Conservation (phyloP, 2,797 vertebrate species). For the Darevskia mixta region DNA sequence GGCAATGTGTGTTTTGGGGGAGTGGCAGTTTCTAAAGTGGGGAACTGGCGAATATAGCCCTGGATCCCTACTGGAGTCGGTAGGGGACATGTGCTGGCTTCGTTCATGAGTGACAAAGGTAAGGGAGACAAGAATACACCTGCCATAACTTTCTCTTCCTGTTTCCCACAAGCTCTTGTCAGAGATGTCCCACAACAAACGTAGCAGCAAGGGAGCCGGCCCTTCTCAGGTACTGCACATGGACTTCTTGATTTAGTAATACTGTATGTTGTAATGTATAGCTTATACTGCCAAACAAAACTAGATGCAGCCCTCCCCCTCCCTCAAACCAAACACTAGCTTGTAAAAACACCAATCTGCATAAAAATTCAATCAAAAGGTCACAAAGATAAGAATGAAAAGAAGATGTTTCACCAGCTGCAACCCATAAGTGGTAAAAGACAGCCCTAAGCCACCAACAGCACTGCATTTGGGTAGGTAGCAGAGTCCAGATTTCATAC, state of each 20-base stretch:
- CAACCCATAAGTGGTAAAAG: not conserved
- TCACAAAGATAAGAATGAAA: no score
- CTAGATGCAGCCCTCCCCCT: no score
- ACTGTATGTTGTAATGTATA: not conserved
- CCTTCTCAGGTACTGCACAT: conserved; percentile 38
- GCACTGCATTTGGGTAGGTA: not conserved
- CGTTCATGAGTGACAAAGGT: not conserved
- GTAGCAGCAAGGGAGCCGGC: not conserved
- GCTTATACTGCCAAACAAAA: not conserved
- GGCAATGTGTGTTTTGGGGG: no score
- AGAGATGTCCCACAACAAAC: conserved; percentile 60
- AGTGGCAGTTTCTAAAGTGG: not conserved
- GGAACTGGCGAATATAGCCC: not conserved
- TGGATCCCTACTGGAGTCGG: not conserved
- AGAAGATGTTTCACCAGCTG: no score
- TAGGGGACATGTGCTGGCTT: no score
- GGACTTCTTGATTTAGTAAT: not conserved
- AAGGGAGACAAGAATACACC: not conserved
- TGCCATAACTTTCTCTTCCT: not conserved
- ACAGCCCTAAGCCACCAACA: not conserved
- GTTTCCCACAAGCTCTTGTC: accelerated
- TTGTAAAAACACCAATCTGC: no score
- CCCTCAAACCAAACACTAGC: no score
- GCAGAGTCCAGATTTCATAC: not conserved
- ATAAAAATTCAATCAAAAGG: no score